A percentile compares a stretch with the other conserved stretches of the same genome.
These are phyloP conservation scores for Bostrychus sinensis DNA, from an alignment of 2,113 vertebrate genomes.

Conservation along the genomic window DNA sequence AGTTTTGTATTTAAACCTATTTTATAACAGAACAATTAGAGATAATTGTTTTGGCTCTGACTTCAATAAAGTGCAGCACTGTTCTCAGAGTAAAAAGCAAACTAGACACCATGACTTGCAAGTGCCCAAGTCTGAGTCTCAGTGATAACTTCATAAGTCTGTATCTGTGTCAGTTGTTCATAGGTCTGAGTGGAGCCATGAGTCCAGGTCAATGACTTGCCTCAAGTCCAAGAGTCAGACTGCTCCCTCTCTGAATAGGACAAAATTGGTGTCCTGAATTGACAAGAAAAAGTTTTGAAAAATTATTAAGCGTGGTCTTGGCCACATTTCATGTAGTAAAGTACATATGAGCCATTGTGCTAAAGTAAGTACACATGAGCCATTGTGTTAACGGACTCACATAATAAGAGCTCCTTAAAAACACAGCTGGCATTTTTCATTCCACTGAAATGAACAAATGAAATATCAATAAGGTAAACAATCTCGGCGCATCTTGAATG, in stretches of 20 bases:
- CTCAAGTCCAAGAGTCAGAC: background rate
- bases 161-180: background rate
- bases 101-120: too few relatives aligned
- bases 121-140: too few relatives aligned
- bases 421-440: background rate
- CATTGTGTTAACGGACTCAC: background rate
- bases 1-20: too few relatives aligned
- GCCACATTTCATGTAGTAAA: too few relatives aligned
- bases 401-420: slow-evolving; percentile 2
- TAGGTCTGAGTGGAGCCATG: background rate
- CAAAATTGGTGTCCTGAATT: background rate
- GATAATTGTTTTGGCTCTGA: too few relatives aligned
- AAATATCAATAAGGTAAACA: slow-evolving; percentile 1
- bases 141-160: too few relatives aligned
- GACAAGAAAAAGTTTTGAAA: background rate
- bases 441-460: slow-evolving; percentile 1
- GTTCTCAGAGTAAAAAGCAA: too few relatives aligned
- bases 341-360: too few relatives aligned
- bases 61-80: too few relatives aligned
- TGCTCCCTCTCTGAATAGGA: background rate
- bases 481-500: background rate
- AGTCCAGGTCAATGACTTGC: background rate
- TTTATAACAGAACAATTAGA: too few relatives aligned
- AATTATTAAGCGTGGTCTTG: too few relatives aligned
- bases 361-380: background rate